A percentile compares a stretch with the other conserved stretches of the same genome.
Conservation (phyloP, 2,797 vertebrate genomes). For the Lophius americanus region DNA sequence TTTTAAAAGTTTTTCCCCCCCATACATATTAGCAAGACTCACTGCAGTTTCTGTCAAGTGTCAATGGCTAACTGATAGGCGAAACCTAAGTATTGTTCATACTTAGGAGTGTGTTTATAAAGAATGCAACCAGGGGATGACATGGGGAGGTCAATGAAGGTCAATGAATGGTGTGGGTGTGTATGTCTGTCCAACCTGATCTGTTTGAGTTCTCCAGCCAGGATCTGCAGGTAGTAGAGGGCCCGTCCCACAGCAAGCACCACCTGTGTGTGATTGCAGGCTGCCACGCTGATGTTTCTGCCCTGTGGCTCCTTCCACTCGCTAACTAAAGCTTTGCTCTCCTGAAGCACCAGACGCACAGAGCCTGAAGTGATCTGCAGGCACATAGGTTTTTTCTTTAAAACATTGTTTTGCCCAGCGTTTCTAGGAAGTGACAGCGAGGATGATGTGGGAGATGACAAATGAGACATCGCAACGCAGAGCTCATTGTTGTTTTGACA, state of each 20-base stretch:
- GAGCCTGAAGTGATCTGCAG: conserved; percentile 95
- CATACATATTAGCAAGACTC: too few relatives aligned
- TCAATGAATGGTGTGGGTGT: background rate
- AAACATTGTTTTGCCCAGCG: conserved; percentile 2
- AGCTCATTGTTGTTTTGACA: conserved; percentile 1
- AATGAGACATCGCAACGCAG: background rate
- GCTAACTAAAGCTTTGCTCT: conserved; percentile 93
- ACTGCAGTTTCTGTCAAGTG: background rate
- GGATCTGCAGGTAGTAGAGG: conserved; percentile 96
- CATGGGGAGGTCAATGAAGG: background rate
- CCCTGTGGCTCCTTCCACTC: conserved; percentile 99
- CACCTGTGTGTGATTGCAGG: conserved; percentile 96
- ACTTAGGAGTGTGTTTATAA: background rate
- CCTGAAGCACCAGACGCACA: conserved; percentile 94
- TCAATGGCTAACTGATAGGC: background rate
- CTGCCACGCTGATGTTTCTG: conserved; percentile 97
- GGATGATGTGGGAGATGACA: background rate
- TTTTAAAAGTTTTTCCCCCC: too few relatives aligned
- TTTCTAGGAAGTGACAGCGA: conserved; percentile 6
- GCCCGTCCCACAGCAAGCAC: conserved; percentile 95
- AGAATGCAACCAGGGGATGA: background rate
- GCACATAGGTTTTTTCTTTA: conserved; percentile 31
- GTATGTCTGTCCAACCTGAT: conserved; percentile 84
- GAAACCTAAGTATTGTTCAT: background rate
- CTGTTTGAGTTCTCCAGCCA: conserved; percentile 93